Evolutionary conservation across 2,113 vertebrate species (phyloP), one percentile per base, ranked within the genome.

Genomic region (Lates calcarifer): DNA sequence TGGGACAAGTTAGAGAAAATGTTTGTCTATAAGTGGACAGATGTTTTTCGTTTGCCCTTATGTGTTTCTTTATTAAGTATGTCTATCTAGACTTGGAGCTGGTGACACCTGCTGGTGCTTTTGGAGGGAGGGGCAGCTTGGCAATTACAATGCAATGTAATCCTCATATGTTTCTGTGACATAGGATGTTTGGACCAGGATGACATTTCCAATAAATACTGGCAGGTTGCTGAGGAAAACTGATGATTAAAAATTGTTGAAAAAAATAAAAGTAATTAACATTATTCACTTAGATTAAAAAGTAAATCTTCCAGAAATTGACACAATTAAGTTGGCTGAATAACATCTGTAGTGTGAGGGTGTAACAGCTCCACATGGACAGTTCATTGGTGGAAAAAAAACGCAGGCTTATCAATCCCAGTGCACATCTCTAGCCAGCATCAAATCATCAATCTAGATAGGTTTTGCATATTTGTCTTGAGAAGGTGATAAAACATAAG

Each of bases 101-200:
- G 33, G 0, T 65, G 71, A 82, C 74, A 73, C 79, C 84, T 84
- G 79, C 87, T 92, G 89, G 90, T 87, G 82, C 58, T 88, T 73
- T 57, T n/a, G n/a, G 69, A 45, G 74, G 58, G 51, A 82, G 56
- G 39, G 85, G 74, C 74, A 47, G 76, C 84, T 78, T 66, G 69
- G 56, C 64, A 66, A 70, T 74, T 13, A 33, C 29, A 15, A 35
- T 15, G 13, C 9, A 20, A 53, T 2, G 9, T 61, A 45, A 79
- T 72, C 74, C 39, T 43, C 28, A 33, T 55, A 57, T n/a, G 70
- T 57, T 66, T 72, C 41, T 29, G n/a, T 35, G 41, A 77, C 79
- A 68, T 35, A 45, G 45, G 33, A 13, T 65, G 74, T 73, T 53
- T n/a, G n/a, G n/a, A n/a, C n/a, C n/a, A n/a, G n/a, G n/a, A n/a